Evolutionary conservation across 2,888 invertebrate species (phyloP).

Genomic region (Notodromas monacha): DNA sequence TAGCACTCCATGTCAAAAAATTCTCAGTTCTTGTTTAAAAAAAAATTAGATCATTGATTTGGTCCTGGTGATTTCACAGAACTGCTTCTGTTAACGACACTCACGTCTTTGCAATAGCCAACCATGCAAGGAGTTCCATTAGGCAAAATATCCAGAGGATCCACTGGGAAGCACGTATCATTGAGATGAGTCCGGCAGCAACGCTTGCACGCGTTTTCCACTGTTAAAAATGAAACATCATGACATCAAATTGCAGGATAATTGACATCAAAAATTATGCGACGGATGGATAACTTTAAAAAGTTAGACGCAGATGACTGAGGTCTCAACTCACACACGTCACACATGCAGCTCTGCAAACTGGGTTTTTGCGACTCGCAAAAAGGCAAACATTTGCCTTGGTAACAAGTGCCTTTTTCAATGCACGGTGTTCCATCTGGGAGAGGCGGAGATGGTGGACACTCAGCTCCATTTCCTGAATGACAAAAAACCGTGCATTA

Average conservation of each 20-base stretch:
- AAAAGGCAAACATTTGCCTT: conserved; percentile 70
- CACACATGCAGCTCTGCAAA: conserved; percentile 81
- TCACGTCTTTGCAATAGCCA: conserved; percentile 73
- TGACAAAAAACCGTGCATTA: no score
- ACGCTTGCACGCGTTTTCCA: conserved; percentile 63
- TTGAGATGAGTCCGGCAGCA: conserved; percentile 72
- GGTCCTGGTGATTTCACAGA: not conserved
- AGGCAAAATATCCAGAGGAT: conserved; percentile 52
- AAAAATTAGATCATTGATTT: not conserved
- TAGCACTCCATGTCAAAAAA: no score
- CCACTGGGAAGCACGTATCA: conserved; percentile 63
- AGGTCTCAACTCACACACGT: conserved; percentile 29
- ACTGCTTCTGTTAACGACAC: conserved; percentile 6
- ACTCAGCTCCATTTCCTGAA: conserved; percentile 27
- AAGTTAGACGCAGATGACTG: no score
- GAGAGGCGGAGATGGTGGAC: conserved; percentile 56
- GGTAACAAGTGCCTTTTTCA: conserved; percentile 58
- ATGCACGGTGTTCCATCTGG: conserved; percentile 56
- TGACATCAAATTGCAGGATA: conserved; percentile 6
- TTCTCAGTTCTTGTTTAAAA: conserved; percentile 1
- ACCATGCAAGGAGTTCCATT: conserved; percentile 86
- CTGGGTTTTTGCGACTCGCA: conserved; percentile 50
- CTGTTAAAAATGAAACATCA: conserved; percentile 24
- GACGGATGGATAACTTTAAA: no score
- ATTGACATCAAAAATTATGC: no score